Base-by-base conservation (phyloP, 2,797 vertebrate genomes). In the Podargus strigoides region DNA sequence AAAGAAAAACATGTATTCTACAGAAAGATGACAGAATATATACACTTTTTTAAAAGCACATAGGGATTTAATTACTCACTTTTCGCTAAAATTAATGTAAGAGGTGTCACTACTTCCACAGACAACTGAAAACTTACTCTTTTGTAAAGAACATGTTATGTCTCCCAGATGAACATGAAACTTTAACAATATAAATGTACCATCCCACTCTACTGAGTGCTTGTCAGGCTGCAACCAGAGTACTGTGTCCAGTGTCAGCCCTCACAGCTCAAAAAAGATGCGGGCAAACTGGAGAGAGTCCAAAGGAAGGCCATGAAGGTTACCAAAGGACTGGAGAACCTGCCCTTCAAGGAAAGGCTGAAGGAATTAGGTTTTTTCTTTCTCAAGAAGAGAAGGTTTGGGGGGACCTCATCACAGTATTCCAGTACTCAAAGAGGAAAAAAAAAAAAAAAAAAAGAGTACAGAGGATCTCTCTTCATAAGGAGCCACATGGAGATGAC, bases 1-100 rank as follows among this genome's bases (percentile, higher is more conserved):
- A 79, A 96, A 96, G 90, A 60, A 90, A 89, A 95, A 41, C 27
- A 39, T 30, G 12, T 75, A 87, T 79, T 92, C 72, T 82, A 39
- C n/a, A 93, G 44, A 81, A 70, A 64, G 32, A 74, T 89, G 77
- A 90, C 15, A 94, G 85, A 83, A 89, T 76, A 63, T 42, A 77
- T 23, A 32, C 47, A 21, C 67, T 95, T 96, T 93, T 91, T 23
- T 36, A 53, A 89, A 95, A 36, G 23, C 18, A 56, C 37, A 82
- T 4, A 46, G 46, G 30, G 67, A 85, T 87, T 94, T 94, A 95
- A 95, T 93, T 77, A 82, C n/a, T 60, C 64, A 55, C 23, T 44
- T 96, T 42, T 37, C 66, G 87, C 64, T 92, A 73, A 95, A 95
- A 91, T 90, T 72, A 85, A 93, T 92, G 39, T 37, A 73, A 94